Percentiles rank a stretch among this genome's conserved stretches.
These are phyloP conservation scores for Phragmatobia fuliginosa DNA, from an alignment of 2,888 invertebrate genomes.

Conservation along the genomic window DNA sequence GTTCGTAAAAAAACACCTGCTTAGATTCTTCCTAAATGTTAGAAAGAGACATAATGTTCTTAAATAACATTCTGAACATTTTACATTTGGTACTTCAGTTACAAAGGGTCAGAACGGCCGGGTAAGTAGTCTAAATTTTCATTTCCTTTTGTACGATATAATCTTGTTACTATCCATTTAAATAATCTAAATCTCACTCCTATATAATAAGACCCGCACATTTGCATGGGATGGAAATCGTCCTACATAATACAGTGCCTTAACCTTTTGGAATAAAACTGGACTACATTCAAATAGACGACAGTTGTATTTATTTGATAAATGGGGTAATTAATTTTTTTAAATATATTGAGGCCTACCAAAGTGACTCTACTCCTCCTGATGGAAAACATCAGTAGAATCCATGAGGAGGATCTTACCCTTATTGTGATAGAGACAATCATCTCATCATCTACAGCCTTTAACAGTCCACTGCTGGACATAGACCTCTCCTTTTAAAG, in stretches of 20 bases:
- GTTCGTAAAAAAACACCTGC: too few relatives aligned
- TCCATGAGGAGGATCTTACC: too few relatives aligned
- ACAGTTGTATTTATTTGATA: neutral
- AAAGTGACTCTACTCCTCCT: too few relatives aligned
- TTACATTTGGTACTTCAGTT: neutral
- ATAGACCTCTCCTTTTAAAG: too few relatives aligned
- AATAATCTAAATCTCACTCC: slow-evolving; percentile 17
- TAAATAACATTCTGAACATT: neutral
- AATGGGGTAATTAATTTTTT: too few relatives aligned
- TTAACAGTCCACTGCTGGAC: too few relatives aligned
- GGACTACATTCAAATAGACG: neutral
- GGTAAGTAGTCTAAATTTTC: neutral
- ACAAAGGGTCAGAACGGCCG: neutral
- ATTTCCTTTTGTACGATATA: slow-evolving; percentile 5
- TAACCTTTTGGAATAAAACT: slow-evolving; percentile 1
- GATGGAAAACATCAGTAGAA: too few relatives aligned
- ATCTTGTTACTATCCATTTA: slow-evolving; percentile 5
- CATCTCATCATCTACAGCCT: too few relatives aligned
- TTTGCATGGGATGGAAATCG: slow-evolving; percentile 35
- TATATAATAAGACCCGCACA: slow-evolving; percentile 21
- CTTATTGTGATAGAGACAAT: too few relatives aligned
- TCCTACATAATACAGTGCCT: slow-evolving; percentile 19
- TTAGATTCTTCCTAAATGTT: too few relatives aligned
- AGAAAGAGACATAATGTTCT: too few relatives aligned
- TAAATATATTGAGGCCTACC: too few relatives aligned